A percentile compares a stretch with the other conserved stretches of the same genome.
Conservation (phyloP, 2,888 invertebrate genomes). For the Nomada ferruginata region DNA sequence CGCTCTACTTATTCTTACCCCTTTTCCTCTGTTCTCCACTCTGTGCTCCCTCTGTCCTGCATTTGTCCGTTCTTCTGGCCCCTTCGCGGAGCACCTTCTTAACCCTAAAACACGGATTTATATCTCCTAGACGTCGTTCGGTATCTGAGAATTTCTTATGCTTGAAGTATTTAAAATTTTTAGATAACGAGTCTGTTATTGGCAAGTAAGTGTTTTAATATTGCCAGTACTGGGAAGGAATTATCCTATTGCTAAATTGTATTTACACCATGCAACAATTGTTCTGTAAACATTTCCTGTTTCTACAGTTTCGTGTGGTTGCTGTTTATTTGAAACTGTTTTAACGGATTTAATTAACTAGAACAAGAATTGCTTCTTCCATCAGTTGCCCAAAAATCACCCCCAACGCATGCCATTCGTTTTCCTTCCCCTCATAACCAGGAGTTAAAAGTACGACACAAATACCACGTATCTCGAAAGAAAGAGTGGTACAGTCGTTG, state of each 20-base stretch:
- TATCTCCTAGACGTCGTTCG: no score
- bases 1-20: slow-evolving; percentile 19
- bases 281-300: no score
- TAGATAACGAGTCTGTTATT: neutral
- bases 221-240: no score
- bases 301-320: no score
- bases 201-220: no score
- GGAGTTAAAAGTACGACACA: neutral
- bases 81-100: neutral
- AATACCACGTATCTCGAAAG: neutral
- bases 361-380: no score
- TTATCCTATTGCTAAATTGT: no score
- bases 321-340: no score
- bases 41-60: slow-evolving; percentile 14
- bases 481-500: neutral
- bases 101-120: neutral
- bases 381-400: neutral
- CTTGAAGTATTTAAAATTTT: neutral
- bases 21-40: neutral
- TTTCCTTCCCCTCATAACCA: neutral
- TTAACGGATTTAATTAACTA: no score
- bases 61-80: neutral
- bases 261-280: no score
- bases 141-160: neutral
- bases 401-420: no score